Conservation (phyloP, 1,140 invertebrate genomes). For the Sesamia nonagrioides region DNA sequence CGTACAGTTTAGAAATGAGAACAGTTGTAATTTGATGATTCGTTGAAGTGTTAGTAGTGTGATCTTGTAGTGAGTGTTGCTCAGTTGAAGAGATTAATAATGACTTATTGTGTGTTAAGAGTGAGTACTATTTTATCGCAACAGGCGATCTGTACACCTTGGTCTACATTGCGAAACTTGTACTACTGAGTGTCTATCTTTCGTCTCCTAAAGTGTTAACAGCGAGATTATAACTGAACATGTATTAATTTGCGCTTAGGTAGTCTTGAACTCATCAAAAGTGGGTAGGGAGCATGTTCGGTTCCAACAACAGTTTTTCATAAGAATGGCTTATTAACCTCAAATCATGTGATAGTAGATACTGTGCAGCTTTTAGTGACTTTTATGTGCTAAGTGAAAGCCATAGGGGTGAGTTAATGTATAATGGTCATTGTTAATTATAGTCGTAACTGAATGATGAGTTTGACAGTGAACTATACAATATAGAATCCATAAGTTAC, state of each 20-base stretch:
- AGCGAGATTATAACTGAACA: not conserved
- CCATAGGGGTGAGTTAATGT: conserved; percentile 37
- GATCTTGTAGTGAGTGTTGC: conserved; percentile 45
- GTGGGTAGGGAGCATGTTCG: not conserved
- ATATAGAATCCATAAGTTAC: not conserved
- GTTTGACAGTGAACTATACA: not conserved
- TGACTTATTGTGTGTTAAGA: conserved; percentile 74
- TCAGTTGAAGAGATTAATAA: conserved; percentile 64
- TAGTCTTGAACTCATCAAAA: conserved; percentile 6
- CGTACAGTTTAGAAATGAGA: conserved; percentile 48
- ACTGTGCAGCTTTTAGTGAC: not conserved
- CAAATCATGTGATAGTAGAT: not conserved
- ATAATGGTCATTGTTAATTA: conserved; percentile 11
- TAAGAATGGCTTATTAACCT: not conserved
- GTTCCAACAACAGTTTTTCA: not conserved
- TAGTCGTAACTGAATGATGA: not conserved
- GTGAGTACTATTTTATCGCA: conserved; percentile 63
- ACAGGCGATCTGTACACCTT: not conserved
- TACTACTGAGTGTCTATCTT: not conserved
- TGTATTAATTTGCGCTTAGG: not conserved
- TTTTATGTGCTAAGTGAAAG: conserved; percentile 14
- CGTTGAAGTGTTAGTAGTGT: conserved; percentile 53
- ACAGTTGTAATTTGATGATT: conserved; percentile 46
- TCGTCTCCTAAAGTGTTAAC: not conserved
- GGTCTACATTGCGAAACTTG: not conserved